These are phyloP conservation scores for Petrolisthes cinctipes DNA, from an alignment of 2,888 invertebrate genomes.

Conservation along the genomic window DNA sequence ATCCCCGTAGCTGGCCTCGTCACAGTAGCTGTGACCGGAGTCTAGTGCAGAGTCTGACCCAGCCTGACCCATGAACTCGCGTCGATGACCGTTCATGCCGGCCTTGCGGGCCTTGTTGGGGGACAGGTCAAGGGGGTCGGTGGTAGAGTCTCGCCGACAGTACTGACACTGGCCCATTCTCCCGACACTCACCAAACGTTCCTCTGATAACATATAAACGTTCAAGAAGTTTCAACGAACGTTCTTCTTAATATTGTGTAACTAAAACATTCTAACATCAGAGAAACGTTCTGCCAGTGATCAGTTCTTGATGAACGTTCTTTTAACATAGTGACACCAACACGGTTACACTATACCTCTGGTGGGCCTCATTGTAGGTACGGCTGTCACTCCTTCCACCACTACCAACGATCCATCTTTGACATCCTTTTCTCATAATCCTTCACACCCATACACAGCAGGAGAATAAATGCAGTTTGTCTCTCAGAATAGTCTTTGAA, in stretches of 20 bases:
- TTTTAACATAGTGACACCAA: no score
- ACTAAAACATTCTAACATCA: not conserved
- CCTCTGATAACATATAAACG: not conserved
- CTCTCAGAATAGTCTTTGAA: no score
- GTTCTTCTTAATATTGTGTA: not conserved
- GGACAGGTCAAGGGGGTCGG: slow-evolving; percentile 17
- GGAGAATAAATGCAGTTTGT: no score
- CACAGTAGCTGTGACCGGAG: slow-evolving; percentile 54
- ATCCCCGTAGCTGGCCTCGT: slow-evolving; percentile 46
- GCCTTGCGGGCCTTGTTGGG: slow-evolving; percentile 14
- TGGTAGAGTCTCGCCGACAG: slow-evolving; percentile 34
- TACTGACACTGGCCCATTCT: slow-evolving; percentile 60
- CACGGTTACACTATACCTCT: no score
- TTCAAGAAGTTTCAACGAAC: not conserved
- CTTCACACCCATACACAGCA: no score
- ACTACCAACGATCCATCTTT: no score
- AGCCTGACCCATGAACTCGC: slow-evolving; percentile 17
- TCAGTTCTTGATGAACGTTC: no score
- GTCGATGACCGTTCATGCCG: slow-evolving; percentile 25
- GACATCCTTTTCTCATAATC: no score
- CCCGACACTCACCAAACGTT: not conserved
- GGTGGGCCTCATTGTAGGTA: no score
- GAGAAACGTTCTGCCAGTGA: no score
- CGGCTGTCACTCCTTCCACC: no score
- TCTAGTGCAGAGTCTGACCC: slow-evolving; percentile 56